A percentile compares a stretch with the other conserved stretches of the same genome.
Evolutionary conservation across 2,888 invertebrate species (phyloP).

Genomic region (Ormyrus labotus): DNA sequence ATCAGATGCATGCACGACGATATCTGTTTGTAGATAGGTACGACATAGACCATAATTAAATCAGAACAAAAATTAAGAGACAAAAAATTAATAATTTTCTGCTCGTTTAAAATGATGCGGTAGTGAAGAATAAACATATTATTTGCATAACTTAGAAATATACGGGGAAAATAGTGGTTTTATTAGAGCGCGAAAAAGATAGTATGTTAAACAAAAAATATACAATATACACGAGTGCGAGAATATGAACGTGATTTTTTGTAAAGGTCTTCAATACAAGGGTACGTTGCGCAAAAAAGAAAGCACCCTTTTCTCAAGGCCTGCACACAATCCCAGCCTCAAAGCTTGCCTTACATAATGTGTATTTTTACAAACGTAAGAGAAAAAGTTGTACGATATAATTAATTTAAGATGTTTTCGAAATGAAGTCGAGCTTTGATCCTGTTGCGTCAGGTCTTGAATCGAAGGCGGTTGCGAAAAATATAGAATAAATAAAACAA

Average conservation of each 20-base stretch:
- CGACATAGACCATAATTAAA: conserved; percentile 49
- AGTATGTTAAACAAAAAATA: background rate
- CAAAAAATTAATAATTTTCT: conserved; percentile 28
- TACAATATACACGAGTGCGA: conserved; percentile 21
- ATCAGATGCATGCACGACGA: conserved; percentile 20
- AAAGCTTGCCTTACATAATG: conserved; percentile 40
- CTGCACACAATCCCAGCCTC: conserved; percentile 26
- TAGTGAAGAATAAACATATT: conserved; percentile 67
- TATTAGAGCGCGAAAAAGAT: conserved; percentile 44
- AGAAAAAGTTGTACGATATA: conserved; percentile 1
- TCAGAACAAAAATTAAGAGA: conserved; percentile 49
- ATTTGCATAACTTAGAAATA: conserved; percentile 69
- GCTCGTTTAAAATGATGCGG: conserved; percentile 1
- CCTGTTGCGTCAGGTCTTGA: conserved; percentile 46
- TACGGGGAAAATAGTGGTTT: conserved; percentile 57
- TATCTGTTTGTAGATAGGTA: conserved; percentile 50
- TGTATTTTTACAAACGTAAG: conserved; percentile 49
- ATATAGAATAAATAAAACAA: conserved; percentile 32
- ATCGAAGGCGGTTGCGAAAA: conserved; percentile 39
- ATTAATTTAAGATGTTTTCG: conserved; percentile 8
- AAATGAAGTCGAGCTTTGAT: conserved; percentile 45
- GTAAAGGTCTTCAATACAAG: conserved; percentile 49
- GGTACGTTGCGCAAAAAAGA: conserved; percentile 42
- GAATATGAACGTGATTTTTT: conserved; percentile 45
- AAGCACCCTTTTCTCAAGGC: conserved; percentile 43